Evolutionary conservation across 2,888 invertebrate genomes (phyloP), one percentile per base, ranked within the genome.

Genomic region (Halictus ligatus): DNA sequence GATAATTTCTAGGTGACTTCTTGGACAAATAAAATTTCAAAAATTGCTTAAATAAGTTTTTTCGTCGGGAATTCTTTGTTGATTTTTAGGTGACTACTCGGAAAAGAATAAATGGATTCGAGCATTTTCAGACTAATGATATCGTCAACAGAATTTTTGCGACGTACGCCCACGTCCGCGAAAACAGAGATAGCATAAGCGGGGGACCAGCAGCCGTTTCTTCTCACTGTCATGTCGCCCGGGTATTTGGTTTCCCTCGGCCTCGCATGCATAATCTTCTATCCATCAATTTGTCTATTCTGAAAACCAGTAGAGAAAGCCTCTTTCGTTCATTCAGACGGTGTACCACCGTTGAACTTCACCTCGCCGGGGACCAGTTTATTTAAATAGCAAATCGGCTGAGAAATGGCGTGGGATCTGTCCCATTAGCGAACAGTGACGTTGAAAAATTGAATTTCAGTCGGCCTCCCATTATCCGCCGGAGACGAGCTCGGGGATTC

Each of bases 91-190:
- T 43, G 43, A 0, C 43, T 54, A 3, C 8, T 10, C 3, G 3
- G n/a, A n/a, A 21, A n/a, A 6, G 15, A 29, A 76, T 54, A 88
- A 89, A 87, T 85, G 73, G 89, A 72, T 25, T 54, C 35, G 35
- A 21, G n/a, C 84, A 81, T 84, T 71, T 67, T 25, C 75, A 75
- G 75, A 89, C 88, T 92, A 92, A 93, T 92, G 91, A 91, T 76
- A 92, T 78, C 90, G 91, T 92, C 93, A 92, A 93, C 89, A 92
- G 86, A 75, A 89, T 92, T 89, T 91, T 90, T 90, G 81, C 80
- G 83, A 50, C 75, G 64, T 54, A 88, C 91, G 88, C 89, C 90
- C 86, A 92, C 92, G 80, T 86, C 90, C 87, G 84, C 87, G 90
- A 87, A 88, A 89, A 87, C 89, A 89, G 21, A 89, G 4, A 18